These are phyloP conservation scores for Craniophora ligustri DNA, from an alignment of 2,888 invertebrate species.

Conservation along the genomic window DNA sequence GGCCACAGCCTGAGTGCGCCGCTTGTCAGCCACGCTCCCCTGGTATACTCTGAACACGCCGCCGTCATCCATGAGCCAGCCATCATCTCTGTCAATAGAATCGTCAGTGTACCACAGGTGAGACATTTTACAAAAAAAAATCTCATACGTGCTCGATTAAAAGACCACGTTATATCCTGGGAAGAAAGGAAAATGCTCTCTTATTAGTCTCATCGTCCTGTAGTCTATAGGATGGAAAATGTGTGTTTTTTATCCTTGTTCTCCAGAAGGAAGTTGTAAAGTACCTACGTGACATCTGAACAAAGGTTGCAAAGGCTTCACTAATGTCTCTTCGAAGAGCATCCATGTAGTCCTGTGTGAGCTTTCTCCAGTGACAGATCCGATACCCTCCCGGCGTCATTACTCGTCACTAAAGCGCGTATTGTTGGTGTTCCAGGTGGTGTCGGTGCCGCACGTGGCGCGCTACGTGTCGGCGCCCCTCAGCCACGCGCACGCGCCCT, in stretches of 20 bases:
- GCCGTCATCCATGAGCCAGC: slow-evolving; percentile 55
- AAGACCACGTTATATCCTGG: no score
- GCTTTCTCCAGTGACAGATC: no score
- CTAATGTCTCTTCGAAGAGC: no score
- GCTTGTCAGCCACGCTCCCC: slow-evolving; percentile 33
- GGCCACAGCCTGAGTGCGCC: slow-evolving; percentile 29
- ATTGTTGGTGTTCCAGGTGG: slow-evolving; percentile 41
- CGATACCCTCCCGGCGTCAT: no score
- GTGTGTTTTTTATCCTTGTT: background rate
- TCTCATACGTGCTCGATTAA: no score
- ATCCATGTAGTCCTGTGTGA: no score
- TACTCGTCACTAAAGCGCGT: no score
- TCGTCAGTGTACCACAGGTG: slow-evolving; percentile 71
- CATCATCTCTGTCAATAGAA: slow-evolving; percentile 61
- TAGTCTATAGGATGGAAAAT: no score
- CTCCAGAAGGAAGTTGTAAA: background rate
- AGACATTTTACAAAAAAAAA: no score
- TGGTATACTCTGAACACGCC: slow-evolving; percentile 26
- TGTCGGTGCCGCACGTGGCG: slow-evolving; percentile 66
- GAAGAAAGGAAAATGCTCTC: no score
- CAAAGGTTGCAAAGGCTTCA: no score
- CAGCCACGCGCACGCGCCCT: slow-evolving; percentile 60
- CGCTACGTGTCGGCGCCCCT: slow-evolving; percentile 68
- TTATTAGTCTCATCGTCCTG: no score
- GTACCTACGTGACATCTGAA: background rate